Percentiles rank a stretch among this genome's conserved stretches.
Conservation (phyloP, 2,888 invertebrate species). For the Deladenus siricidicola region DNA sequence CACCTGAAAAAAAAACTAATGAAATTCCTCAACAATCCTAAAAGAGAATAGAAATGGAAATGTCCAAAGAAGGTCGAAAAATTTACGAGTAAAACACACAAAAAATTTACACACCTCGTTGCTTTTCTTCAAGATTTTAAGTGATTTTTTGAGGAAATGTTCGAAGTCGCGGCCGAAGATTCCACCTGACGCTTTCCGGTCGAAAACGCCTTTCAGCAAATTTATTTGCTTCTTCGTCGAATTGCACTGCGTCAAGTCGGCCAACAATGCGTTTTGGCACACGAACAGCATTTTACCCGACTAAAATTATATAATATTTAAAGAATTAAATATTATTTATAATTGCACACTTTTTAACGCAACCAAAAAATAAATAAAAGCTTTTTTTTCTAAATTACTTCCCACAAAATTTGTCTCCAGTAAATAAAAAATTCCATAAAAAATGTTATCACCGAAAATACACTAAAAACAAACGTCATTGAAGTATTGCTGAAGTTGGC, state of each 20-base stretch:
- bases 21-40: not conserved
- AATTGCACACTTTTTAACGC: not conserved
- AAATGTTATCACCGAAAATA: not conserved
- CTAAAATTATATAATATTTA: conserved; percentile 30
- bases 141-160: conserved; percentile 44
- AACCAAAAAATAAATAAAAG: conserved; percentile 6
- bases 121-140: conserved; percentile 34
- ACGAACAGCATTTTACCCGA: conserved; percentile 51
- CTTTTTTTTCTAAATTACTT: too few species aligned
- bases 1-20: conserved; percentile 15
- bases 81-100: not conserved
- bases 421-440: too few species aligned
- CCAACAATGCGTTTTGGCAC: conserved; percentile 50
- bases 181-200: conserved; percentile 20
- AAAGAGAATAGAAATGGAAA: not conserved
- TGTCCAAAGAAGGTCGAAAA: not conserved
- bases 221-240: conserved; percentile 37
- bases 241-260: conserved; percentile 39
- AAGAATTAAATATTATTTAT: not conserved
- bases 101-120: conserved; percentile 22
- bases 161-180: conserved; percentile 50
- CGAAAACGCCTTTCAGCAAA: conserved; percentile 29
- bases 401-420: too few species aligned
- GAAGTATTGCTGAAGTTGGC: conserved; percentile 44
- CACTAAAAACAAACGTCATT: conserved; percentile 29